phyloP scores from a whole-genome alignment of 2,888 invertebrate species.

The Phytoseiulus persimilis region DNA sequence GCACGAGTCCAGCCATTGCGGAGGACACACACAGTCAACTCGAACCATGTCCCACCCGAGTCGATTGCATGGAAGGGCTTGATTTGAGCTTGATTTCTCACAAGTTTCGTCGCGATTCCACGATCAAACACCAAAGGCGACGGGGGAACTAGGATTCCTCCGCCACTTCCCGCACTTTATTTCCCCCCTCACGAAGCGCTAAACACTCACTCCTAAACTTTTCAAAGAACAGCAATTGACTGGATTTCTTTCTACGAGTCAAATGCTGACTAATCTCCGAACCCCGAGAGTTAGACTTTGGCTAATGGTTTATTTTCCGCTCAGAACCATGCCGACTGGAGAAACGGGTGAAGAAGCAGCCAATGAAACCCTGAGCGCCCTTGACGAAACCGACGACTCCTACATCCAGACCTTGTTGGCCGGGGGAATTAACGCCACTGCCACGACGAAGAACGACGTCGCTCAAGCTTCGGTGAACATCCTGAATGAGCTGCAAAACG shows the following conservation, averaged over 20 bases:
- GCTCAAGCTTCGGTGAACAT: slow-evolving; percentile 21
- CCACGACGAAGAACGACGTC: slow-evolving; percentile 12
- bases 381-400: slow-evolving; percentile 22
- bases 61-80: too few relatives aligned
- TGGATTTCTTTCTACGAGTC: not conserved
- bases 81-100: too few relatives aligned
- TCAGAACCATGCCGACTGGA: slow-evolving; percentile 20
- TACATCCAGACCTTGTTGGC: slow-evolving; percentile 24
- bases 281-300: not conserved
- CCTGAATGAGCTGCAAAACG: slow-evolving; percentile 39
- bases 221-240: not conserved
- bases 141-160: too few relatives aligned
- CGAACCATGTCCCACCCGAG: too few relatives aligned
- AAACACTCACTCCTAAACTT: not conserved
- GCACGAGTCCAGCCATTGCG: not conserved
- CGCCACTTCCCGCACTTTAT: too few relatives aligned
- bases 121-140: too few relatives aligned
- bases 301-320: not conserved
- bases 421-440: slow-evolving; percentile 27
- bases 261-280: not conserved
- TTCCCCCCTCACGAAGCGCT: not conserved
- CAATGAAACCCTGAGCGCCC: slow-evolving; percentile 25
- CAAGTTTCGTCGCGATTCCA: too few relatives aligned
- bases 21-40: not conserved
- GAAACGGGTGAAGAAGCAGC: slow-evolving; percentile 12